Evolutionary conservation across 2,113 vertebrate species (phyloP).

Genomic region (Melozone crissalis): DNA sequence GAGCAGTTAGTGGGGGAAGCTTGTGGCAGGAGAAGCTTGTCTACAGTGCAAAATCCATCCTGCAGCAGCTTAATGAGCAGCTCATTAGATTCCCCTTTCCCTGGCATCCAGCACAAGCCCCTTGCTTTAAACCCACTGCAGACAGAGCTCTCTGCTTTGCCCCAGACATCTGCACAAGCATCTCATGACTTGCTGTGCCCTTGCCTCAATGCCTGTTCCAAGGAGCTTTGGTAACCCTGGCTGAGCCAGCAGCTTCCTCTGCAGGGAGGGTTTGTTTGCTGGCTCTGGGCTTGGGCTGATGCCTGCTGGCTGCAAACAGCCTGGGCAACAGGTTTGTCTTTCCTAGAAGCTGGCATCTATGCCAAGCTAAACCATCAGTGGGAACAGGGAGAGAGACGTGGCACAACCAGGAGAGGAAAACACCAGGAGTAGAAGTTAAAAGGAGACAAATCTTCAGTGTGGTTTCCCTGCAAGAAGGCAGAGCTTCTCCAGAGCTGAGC

Average conservation of each 20-base stretch:
- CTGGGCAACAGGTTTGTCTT: not conserved
- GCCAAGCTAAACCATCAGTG: not conserved
- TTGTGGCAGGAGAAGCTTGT: not conserved
- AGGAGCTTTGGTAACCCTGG: not conserved
- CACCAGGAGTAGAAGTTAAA: not conserved
- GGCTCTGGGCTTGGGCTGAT: not conserved
- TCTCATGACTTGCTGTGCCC: not conserved
- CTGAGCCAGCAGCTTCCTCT: not conserved
- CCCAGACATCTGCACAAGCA: not conserved
- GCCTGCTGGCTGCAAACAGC: not conserved
- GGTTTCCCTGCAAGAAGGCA: not conserved
- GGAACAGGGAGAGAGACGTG: not conserved
- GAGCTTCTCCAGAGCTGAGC: not conserved
- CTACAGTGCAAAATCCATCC: not conserved
- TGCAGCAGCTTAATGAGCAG: not conserved
- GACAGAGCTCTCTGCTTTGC: not conserved
- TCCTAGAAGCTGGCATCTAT: not conserved
- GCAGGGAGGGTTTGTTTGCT: not conserved
- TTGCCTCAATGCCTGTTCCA: not conserved
- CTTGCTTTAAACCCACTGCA: not conserved
- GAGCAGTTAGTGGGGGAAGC: not conserved
- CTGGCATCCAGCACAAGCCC: not conserved
- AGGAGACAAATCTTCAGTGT: not conserved
- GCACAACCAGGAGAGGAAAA: not conserved
- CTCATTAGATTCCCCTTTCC: not conserved